Evolutionary conservation across 1,140 invertebrate genomes (phyloP).

Genomic region (Portunus trituberculatus): DNA sequence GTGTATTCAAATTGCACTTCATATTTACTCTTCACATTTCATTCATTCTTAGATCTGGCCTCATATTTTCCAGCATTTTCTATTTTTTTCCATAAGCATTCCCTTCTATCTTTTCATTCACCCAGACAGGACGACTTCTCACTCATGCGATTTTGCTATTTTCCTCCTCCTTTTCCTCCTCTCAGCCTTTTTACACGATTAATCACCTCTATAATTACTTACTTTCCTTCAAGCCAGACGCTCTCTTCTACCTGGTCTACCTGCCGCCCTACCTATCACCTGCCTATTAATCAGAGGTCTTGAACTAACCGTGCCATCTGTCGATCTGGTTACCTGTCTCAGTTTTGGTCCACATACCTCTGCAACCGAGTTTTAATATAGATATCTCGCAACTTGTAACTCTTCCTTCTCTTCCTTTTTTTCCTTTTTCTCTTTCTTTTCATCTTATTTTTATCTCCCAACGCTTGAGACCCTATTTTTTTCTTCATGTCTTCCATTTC

Average conservation of each 20-base stretch:
- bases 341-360: not conserved
- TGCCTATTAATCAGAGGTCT: not conserved
- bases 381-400: not conserved
- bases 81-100: not conserved
- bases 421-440: not conserved
- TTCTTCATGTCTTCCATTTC: not conserved
- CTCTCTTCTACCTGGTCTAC: not conserved
- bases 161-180: not conserved
- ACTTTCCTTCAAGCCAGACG: not conserved
- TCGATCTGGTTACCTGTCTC: not conserved
- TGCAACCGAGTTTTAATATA: not conserved
- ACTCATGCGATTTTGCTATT: constrained; percentile 4
- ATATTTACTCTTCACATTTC: too few species aligned
- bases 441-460: too few species aligned
- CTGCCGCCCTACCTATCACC: not conserved
- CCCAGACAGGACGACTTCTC: not conserved
- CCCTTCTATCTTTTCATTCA: not conserved
- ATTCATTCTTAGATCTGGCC: too few species aligned
- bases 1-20: too few species aligned
- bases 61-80: not conserved
- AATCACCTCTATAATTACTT: constrained; percentile 1
- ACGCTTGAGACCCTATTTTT: not conserved
- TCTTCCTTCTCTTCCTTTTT: not conserved
- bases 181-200: not conserved
- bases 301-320: not conserved